Base-by-base conservation (phyloP, 2,888 invertebrate genomes). In the Torymus aiolomorphi region DNA sequence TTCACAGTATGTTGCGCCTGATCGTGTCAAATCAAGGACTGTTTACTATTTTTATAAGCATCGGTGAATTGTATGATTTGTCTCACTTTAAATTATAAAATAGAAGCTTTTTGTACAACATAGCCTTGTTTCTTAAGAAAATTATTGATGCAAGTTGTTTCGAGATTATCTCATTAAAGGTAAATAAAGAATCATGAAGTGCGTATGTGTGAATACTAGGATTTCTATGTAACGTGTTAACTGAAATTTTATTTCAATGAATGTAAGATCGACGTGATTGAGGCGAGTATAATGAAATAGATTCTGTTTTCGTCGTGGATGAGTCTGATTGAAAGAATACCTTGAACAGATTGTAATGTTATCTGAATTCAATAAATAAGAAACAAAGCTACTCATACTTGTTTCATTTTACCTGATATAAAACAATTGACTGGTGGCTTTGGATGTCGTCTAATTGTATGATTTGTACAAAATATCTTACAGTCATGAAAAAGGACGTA, bases 31-130 rank as follows among this genome's bases (percentile, higher is more conserved):
- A 72, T 76, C 83, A 73, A 82, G 86, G 85, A 86, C 87, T 87
- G 86, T 89, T 89, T 89, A 88, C 87, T 89, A 89, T 89, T 89
- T 89, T 89, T 89, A 88, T 89, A 89, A 88, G 86, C 85, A 82
- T 85, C 86, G 82, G 84, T 87, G 86, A 87, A 87, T 88, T 72
- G 88, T 88, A 87, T 86, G 86, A 86, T 88, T 88, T 86, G 84
- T 87, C 63, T 82, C 69, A 78, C 83, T 80, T 86, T 84, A 83
- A 86, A 86, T 84, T 84, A 84, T 83, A 84, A 84, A 85, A 85
- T 84, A 84, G 81, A 84, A 84, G 84, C 83, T 83, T 84, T 85
- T 82, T 85, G 76, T 80, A 80, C 74, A 77, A 80, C 61, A 70
- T 83, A 80, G 69, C 77, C 76, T 71, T 82, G 76, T 82, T 81